These are phyloP conservation scores for Chloromyia formosa DNA, from an alignment of 2,888 invertebrate species.

Conservation along the genomic window DNA sequence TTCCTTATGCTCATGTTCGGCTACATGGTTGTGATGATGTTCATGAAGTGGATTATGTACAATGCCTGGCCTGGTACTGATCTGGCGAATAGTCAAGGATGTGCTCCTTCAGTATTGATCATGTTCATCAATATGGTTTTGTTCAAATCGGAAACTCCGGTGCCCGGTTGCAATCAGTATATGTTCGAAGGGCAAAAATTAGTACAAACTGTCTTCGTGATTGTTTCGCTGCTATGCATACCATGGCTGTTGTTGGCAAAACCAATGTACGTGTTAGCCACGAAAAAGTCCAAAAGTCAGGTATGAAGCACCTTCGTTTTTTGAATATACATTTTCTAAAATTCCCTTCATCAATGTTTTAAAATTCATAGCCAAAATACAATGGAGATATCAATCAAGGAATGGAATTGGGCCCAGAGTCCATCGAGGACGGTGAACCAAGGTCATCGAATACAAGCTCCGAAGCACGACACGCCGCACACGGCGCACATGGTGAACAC, in stretches of 20 bases:
- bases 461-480: constrained; percentile 44
- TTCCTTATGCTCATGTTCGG: constrained; percentile 88
- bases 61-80: constrained; percentile 64
- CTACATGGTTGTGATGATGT: constrained; percentile 91
- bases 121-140: constrained; percentile 83
- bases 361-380: constrained; percentile 48
- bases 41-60: constrained; percentile 88
- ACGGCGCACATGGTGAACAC: constrained; percentile 53
- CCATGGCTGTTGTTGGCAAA: constrained; percentile 95
- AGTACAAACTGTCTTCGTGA: constrained; percentile 80
- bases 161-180: constrained; percentile 67
- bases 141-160: constrained; percentile 65
- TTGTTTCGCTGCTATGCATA: constrained; percentile 83
- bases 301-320: constrained; percentile 57
- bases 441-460: constrained; percentile 24
- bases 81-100: constrained; percentile 63
- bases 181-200: constrained; percentile 77
- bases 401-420: constrained; percentile 70
- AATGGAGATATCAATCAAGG: constrained; percentile 75
- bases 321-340: not conserved
- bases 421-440: constrained; percentile 45
- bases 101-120: constrained; percentile 80
- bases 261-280: constrained; percentile 77
- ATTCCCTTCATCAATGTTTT: not conserved
- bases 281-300: constrained; percentile 65